A percentile compares a stretch with the other conserved stretches of the same genome.
phyloP scores from a whole-genome alignment of 1,140 invertebrate genomes.

The Aphaenogaster ashmeadi region DNA sequence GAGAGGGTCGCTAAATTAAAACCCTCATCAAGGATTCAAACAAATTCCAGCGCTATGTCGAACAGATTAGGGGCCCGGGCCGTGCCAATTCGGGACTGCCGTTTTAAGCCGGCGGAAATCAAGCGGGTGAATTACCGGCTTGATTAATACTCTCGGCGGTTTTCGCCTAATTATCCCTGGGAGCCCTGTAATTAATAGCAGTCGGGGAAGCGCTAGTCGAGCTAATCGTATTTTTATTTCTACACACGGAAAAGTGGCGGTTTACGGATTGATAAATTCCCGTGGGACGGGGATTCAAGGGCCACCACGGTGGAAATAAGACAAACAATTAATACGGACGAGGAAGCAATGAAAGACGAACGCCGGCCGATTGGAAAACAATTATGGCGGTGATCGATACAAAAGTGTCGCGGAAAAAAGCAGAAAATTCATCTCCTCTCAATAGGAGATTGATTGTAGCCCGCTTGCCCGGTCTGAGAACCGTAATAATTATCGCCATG shows the following conservation, averaged over 20 bases:
- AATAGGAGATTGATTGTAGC: constrained; percentile 57
- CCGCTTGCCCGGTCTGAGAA: constrained; percentile 37
- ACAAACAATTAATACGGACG: constrained; percentile 54
- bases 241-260: constrained; percentile 2
- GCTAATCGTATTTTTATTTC: constrained; percentile 52
- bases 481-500: constrained; percentile 75
- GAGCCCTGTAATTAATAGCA: constrained; percentile 65
- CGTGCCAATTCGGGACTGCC: constrained; percentile 61
- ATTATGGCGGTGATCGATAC: constrained; percentile 56
- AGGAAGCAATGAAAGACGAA: constrained; percentile 44
- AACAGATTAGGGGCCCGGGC: constrained; percentile 58
- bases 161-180: constrained; percentile 79
- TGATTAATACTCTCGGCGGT: constrained; percentile 71
- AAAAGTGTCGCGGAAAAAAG: constrained; percentile 35
- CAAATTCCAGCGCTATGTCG: constrained; percentile 74
- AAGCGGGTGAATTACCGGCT: constrained; percentile 57
- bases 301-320: background rate
- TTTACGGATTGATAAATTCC: constrained; percentile 53
- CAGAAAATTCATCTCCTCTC: constrained; percentile 49
- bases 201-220: background rate
- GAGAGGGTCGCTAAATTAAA: constrained; percentile 73
- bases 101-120: constrained; percentile 73
- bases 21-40: constrained; percentile 79
- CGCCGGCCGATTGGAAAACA: constrained; percentile 38
- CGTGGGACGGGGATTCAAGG: background rate